phyloP scores from a whole-genome alignment of 2,888 invertebrate genomes.

The Machimus atricapillus region DNA sequence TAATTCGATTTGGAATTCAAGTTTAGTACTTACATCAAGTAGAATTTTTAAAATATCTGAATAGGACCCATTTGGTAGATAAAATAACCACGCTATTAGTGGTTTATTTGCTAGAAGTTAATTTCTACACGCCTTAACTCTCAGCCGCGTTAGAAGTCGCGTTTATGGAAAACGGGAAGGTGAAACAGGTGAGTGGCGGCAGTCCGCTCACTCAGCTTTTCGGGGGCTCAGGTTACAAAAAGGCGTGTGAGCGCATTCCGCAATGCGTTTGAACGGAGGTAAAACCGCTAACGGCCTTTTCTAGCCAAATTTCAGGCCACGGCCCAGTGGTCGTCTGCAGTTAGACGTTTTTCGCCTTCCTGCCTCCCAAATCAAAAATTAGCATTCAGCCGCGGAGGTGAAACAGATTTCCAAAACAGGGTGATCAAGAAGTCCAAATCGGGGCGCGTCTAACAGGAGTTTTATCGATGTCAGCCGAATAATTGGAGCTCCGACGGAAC shows the following conservation, averaged over 20 bases:
- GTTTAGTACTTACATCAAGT: no score
- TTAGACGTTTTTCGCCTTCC: not conserved
- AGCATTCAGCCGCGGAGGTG: conserved; percentile 9
- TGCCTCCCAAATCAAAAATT: not conserved
- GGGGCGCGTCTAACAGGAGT: conserved; percentile 19
- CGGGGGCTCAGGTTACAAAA: not conserved
- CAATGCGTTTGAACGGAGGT: not conserved
- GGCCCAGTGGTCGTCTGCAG: not conserved
- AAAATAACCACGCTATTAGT: not conserved
- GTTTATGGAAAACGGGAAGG: not conserved
- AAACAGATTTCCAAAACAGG: conserved; percentile 7
- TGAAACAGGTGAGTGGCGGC: not conserved
- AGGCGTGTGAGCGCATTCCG: not conserved
- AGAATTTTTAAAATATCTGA: no score
- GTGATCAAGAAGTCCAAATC: not conserved
- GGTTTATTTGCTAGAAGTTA: not conserved
- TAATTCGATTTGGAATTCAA: no score
- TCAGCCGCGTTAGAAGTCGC: not conserved
- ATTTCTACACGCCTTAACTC: not conserved
- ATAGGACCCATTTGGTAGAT: no score
- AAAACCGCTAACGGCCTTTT: not conserved
- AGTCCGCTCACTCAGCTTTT: not conserved
- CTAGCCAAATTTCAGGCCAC: not conserved
- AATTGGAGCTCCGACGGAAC: not conserved
- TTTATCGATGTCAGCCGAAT: conserved; percentile 22